Evolutionary conservation across 2,797 vertebrate species (phyloP), one percentile per base, ranked within the genome.

Genomic region (Mus spretus): DNA sequence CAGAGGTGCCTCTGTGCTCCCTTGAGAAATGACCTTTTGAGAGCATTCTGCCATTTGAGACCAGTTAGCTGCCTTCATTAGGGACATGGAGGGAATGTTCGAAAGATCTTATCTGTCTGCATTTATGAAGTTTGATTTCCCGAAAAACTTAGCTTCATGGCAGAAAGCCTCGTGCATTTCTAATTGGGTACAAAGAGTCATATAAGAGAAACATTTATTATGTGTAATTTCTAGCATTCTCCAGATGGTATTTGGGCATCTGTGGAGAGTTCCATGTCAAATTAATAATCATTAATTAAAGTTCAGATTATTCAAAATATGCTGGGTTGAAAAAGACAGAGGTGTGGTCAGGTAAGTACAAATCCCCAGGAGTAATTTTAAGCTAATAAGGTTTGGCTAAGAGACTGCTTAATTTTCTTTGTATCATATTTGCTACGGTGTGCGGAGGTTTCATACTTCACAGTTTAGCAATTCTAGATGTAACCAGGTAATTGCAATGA

Each of bases 261-360:
- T 95, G 77, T 57, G 72, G 40, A 87, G 89, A 59, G 17, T 34
- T 93, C 94, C 72, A 89, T 93, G 77, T 91, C 91, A 97, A 94
- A 96, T 96, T 91, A 93, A 91, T 88, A 96, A 95, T 93, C 50
- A 97, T 87, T 97, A 96, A 97, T 93, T 95, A 94, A 95, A 87
- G 53, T 65, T 96, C 93, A 95, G 82, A 57, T 44, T 94, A 96
- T 91, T 96, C 89, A 95, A 72, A 94, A 93, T 91, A 95, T 91
- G 26, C 63, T 93, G 59, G 44, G 10, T 82, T 96, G 70, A 83
- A 93, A 96, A 87, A 95, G 11, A 55, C 14, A 91, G 93, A 59
- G 57, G 95, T 90, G 12, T 72, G 34, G 61, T 95, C 77, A 95
- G 55, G 20, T 34, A 24, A 96, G 40, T 86, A 63, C 10, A 92